Evolutionary conservation across 2,113 vertebrate species (phyloP).

Genomic region (Bos taurus): ARS-UCD2.0 NC_037335.1:57010501-57011000

Average conservation of each 20-base stretch:
- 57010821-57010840: neutral
- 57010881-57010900: neutral
- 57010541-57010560: neutral
- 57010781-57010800: neutral
- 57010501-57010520: neutral
- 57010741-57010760: neutral
- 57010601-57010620: neutral
- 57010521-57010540: neutral
- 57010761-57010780: neutral
- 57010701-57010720: neutral
- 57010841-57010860: neutral
- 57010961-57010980: neutral
- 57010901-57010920: neutral
- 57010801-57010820: neutral
- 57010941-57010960: neutral
- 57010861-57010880: neutral
- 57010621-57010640: neutral
- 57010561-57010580: neutral
- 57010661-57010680: neutral
- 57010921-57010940: neutral
- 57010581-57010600: neutral
- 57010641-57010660: neutral
- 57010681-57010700: neutral
- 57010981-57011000: neutral
- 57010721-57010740: neutral